Conservation (phyloP, 2,113 vertebrate genomes). For the Zapus hudsonius region DNA sequence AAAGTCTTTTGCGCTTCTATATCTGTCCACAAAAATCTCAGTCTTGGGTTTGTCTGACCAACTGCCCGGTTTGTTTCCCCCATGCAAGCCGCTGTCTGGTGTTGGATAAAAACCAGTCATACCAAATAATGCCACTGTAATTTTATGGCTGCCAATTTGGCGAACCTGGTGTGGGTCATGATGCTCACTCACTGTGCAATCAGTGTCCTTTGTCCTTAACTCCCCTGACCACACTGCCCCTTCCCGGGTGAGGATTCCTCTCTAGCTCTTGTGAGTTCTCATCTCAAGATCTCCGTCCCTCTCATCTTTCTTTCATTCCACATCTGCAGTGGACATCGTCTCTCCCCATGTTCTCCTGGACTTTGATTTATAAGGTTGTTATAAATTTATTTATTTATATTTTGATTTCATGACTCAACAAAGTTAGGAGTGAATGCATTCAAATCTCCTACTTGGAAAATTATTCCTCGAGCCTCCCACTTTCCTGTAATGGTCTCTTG, state of each 20-base stretch:
- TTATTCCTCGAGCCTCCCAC: neutral
- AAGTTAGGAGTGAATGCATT: neutral
- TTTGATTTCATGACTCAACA: neutral
- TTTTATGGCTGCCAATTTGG: neutral
- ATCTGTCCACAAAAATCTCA: too few relatives aligned
- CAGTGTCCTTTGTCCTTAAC: neutral
- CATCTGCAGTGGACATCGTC: neutral
- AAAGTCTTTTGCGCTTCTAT: too few relatives aligned
- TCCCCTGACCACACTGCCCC: neutral
- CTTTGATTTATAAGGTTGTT: neutral
- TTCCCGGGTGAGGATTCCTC: neutral
- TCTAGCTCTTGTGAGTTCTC: neutral
- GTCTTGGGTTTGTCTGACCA: neutral
- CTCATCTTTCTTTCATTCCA: neutral
- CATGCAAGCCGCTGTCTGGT: neutral
- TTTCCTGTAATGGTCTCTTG: neutral
- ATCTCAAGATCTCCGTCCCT: neutral
- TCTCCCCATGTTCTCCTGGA: neutral
- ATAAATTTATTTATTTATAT: too few relatives aligned
- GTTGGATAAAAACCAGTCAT: neutral
- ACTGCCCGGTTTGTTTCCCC: neutral
- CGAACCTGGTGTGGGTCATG: neutral
- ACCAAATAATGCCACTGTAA: neutral
- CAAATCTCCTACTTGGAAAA: constrained; percentile 8
- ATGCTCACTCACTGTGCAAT: neutral